Base-by-base conservation (phyloP, 1,140 invertebrate genomes). In the Pogonognathellus flavescens region DNA sequence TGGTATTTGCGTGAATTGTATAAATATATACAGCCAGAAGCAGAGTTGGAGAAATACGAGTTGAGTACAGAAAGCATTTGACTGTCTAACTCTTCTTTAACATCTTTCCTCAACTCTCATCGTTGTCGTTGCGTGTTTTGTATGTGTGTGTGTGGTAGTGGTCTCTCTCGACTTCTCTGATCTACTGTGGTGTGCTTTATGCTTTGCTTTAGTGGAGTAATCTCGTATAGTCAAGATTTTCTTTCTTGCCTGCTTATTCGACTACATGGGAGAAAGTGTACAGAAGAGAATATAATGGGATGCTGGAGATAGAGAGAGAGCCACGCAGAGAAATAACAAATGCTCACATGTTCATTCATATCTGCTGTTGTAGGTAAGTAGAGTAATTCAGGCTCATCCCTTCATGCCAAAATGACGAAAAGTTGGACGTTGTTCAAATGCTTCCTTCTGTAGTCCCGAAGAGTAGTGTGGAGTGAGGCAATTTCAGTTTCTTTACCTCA, bases 371-470 rank as follows among this genome's bases (percentile, higher is more conserved):
- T 76, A 16, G 13, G 70, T 31, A 76, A 76, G 59, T 13, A 18
- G n/a, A 62, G n/a, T 62, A 62, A 1, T 50, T 16, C 6, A 1
- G n/a, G 22, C 25, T 76, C n/a, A 49, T 18, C n/a, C n/a, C 11
- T 55, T 25, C n/a, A 70, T 70, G 70, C 70, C 70, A 76, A 76
- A 41, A 76, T 49, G n/a, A 50, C 14, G 41, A 50, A 76, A 76
- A 76, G 13, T 76, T 76, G 70, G 70, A 76, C 31, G 70, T 50
- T 50, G 70, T 76, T 76, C 70, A 76, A 76, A 31, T 41, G 41
- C 14, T 6, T 41, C 31, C 31, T 41, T 41, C 2, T 41, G 6
- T 6, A 41, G 31, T 41, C 31, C 31, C 31, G 31, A 41, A 6
- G 31, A 41, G 31, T 41, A 6, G 31, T 41, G 1, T 41, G 31